Percentiles rank a stretch among this genome's conserved stretches.
Conservation (phyloP, 2,888 invertebrate genomes). For the Morinoia aosen region DNA sequence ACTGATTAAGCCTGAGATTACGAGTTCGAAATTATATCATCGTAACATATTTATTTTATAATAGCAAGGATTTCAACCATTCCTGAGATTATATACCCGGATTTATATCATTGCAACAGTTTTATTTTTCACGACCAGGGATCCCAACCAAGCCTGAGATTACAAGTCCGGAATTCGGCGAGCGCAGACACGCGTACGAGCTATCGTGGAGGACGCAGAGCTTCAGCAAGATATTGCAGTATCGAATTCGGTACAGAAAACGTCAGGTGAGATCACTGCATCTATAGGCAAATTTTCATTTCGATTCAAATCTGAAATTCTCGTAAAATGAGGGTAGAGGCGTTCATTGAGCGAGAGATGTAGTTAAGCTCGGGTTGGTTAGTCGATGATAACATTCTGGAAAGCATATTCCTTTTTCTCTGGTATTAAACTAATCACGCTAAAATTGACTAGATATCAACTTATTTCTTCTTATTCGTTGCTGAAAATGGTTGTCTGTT, state of each 20-base stretch:
- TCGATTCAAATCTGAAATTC: not conserved
- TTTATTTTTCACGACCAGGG: not conserved
- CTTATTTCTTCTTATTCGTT: not conserved
- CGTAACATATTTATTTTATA: not conserved
- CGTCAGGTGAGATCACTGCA: not conserved
- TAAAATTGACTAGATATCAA: not conserved
- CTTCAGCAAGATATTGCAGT: slow-evolving; percentile 50
- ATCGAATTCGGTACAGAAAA: slow-evolving; percentile 36
- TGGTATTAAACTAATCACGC: not conserved
- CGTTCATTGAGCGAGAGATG: not conserved
- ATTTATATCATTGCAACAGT: not conserved
- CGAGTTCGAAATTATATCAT: not conserved
- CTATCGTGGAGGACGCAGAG: slow-evolving; percentile 31
- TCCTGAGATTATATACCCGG: not conserved
- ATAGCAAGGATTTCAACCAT: not conserved
- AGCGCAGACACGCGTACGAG: slow-evolving; percentile 1
- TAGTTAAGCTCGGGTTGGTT: not conserved
- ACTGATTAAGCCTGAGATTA: not conserved
- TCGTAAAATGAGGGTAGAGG: no score
- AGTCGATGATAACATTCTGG: not conserved
- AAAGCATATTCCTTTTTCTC: not conserved
- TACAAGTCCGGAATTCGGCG: slow-evolving; percentile 22
- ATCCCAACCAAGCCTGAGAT: slow-evolving; percentile 42
- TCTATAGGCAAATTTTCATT: not conserved
- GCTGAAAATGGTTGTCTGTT: not conserved